phyloP scores from a whole-genome alignment of 1,140 invertebrate genomes.

The Mamestra configurata region DNA sequence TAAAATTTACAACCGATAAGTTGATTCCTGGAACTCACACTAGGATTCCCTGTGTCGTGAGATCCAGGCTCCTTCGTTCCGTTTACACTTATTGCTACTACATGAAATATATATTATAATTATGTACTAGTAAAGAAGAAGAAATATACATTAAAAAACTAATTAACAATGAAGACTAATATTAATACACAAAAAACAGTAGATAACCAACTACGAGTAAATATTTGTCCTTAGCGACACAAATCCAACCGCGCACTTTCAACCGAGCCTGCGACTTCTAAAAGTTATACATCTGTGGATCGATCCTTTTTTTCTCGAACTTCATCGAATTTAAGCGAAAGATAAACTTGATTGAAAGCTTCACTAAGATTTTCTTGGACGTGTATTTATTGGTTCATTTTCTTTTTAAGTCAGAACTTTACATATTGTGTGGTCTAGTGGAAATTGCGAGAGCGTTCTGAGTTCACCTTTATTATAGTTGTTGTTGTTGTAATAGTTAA shows the following conservation, averaged over 20 bases:
- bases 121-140: no score
- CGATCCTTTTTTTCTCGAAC: constrained; percentile 26
- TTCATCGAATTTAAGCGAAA: constrained; percentile 29
- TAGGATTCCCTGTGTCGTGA: no score
- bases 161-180: no score
- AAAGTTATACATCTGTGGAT: not conserved
- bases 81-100: no score
- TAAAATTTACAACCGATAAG: no score
- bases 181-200: no score
- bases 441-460: not conserved
- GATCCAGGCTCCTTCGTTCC: no score
- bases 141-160: no score
- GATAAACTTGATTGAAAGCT: constrained; percentile 36
- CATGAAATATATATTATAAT: no score
- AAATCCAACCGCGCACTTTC: not conserved
- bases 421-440: not conserved
- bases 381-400: constrained; percentile 36
- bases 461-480: not conserved
- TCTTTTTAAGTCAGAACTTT: constrained; percentile 20
- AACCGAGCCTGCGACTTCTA: not conserved
- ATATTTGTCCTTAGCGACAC: not conserved
- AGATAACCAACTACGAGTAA: not conserved
- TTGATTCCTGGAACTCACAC: no score
- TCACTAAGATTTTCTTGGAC: constrained; percentile 25
- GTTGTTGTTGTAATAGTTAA: no score